Percentiles rank a stretch among this genome's conserved stretches.
Conservation (phyloP, 1,140 invertebrate genomes). For the Laodelphax striatellus region DNA sequence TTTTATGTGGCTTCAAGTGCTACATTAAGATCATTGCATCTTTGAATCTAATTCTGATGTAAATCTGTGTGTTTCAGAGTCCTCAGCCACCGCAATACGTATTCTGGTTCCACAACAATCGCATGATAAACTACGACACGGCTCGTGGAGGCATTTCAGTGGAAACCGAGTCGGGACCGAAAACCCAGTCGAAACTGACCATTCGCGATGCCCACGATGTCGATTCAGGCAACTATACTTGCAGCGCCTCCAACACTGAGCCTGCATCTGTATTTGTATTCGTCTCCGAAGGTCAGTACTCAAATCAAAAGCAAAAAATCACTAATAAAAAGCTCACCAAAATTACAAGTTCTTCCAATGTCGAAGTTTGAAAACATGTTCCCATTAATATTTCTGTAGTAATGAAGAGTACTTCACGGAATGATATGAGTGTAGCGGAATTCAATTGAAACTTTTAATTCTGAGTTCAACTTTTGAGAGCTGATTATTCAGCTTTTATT, state of each 20-base stretch:
- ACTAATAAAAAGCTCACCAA: too few species aligned
- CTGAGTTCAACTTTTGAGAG: too few species aligned
- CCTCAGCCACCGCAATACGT: conserved; percentile 81
- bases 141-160: conserved; percentile 71
- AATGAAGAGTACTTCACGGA: too few species aligned
- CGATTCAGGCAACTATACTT: conserved; percentile 85
- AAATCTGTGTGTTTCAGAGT: conserved; percentile 65
- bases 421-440: too few species aligned
- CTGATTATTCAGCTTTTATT: too few species aligned
- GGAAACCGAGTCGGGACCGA: conserved; percentile 69
- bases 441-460: too few species aligned
- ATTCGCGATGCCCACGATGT: conserved; percentile 70
- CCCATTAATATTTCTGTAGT: too few species aligned
- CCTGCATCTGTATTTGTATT: conserved; percentile 79
- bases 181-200: conserved; percentile 69
- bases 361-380: too few species aligned
- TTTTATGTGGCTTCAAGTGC: too few species aligned
- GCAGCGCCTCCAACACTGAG: conserved; percentile 78
- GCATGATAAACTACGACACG: conserved; percentile 87
- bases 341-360: too few species aligned
- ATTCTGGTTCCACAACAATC: conserved; percentile 86
- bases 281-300: conserved; percentile 68
- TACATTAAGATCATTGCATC: too few species aligned
- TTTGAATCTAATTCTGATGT: too few species aligned
- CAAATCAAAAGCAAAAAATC: background rate